Conservation (phyloP, 2,113 vertebrate species). For the Onychorhynchus coronatus region DNA sequence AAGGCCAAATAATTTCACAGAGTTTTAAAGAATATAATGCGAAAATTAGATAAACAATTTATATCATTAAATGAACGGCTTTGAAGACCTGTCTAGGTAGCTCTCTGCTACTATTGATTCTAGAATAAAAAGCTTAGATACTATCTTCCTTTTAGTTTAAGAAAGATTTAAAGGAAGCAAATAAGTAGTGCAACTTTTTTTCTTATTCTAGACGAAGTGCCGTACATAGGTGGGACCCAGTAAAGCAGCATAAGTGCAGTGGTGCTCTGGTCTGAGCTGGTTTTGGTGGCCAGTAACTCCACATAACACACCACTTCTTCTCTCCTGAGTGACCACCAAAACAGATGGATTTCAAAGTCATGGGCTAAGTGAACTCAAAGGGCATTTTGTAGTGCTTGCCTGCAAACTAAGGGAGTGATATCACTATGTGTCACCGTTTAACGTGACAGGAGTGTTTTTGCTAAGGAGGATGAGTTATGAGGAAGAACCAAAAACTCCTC, state of each 20-base stretch:
- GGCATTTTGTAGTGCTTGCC: not conserved
- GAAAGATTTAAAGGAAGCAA: not conserved
- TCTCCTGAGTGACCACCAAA: not conserved
- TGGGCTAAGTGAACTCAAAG: not conserved
- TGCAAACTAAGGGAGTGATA: not conserved
- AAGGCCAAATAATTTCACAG: not conserved
- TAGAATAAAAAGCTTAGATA: not conserved
- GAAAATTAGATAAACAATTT: not conserved
- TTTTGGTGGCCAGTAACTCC: not conserved
- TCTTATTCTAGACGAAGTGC: not conserved
- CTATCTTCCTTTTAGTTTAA: not conserved
- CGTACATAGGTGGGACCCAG: not conserved
- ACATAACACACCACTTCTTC: accelerated
- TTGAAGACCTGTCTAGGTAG: not conserved
- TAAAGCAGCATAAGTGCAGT: not conserved
- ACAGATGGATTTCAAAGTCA: not conserved
- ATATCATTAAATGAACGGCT: accelerated
- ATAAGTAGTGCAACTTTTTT: not conserved
- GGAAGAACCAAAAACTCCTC: too few relatives aligned
- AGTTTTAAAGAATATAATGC: not conserved
- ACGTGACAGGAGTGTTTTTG: too few relatives aligned
- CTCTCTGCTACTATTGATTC: not conserved
- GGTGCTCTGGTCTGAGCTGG: not conserved
- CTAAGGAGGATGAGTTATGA: too few relatives aligned
- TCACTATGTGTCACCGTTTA: too few relatives aligned